Evolutionary conservation across 2,113 vertebrate genomes (phyloP).

Genomic region (Speoplatyrhinus poulsoni): DNA sequence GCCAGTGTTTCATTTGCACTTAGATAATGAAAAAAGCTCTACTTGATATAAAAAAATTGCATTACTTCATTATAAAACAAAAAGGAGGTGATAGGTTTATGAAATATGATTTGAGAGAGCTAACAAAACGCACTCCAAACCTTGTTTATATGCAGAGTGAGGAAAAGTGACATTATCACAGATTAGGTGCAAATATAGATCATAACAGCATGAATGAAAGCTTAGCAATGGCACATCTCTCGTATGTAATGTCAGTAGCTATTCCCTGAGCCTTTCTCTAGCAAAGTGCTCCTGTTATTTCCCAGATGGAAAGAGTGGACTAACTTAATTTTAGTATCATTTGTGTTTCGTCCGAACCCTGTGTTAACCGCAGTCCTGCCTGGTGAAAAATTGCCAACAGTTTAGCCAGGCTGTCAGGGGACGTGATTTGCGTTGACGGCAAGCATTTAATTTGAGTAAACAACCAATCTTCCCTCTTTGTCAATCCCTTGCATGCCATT

Average conservation of each 20-base stretch:
- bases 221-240: neutral
- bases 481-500: slow-evolving; percentile 25
- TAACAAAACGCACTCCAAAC: slow-evolving; percentile 25
- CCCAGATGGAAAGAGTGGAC: slow-evolving; percentile 42
- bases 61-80: slow-evolving; percentile 34
- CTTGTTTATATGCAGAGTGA: slow-evolving; percentile 1
- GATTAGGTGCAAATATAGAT: slow-evolving; percentile 3
- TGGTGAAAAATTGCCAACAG: slow-evolving; percentile 37
- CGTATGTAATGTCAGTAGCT: slow-evolving; percentile 28
- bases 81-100: slow-evolving; percentile 10
- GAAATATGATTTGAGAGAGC: slow-evolving; percentile 13
- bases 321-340: slow-evolving; percentile 62
- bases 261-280: slow-evolving; percentile 30
- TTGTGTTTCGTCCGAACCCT: slow-evolving; percentile 49
- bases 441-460: slow-evolving; percentile 59
- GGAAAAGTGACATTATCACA: slow-evolving; percentile 7
- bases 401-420: slow-evolving; percentile 31
- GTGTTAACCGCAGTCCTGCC: slow-evolving; percentile 10
- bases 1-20: slow-evolving; percentile 42
- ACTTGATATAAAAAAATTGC: slow-evolving; percentile 59
- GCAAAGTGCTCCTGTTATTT: slow-evolving; percentile 46
- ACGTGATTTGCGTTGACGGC: slow-evolving; percentile 47
- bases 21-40: slow-evolving; percentile 19
- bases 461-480: slow-evolving; percentile 21
- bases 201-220: slow-evolving; percentile 21